A percentile compares a stretch with the other conserved stretches of the same genome.
Evolutionary conservation across 2,888 invertebrate genomes (phyloP).

Genomic region (Ptychoptera albimana): DNA sequence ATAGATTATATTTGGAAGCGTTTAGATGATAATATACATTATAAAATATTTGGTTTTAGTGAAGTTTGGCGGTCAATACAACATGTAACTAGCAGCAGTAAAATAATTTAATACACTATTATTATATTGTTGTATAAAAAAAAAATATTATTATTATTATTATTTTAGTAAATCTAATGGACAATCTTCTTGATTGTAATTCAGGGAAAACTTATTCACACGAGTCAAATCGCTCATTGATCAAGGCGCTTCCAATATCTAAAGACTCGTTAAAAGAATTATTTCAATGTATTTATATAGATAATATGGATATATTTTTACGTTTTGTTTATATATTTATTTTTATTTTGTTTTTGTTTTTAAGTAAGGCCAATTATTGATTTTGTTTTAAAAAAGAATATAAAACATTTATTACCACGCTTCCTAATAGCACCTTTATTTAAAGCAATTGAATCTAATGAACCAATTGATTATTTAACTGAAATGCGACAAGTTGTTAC

Average conservation of each 20-base stretch:
- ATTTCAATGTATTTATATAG: too few relatives aligned
- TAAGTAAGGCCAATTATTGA: slow-evolving; percentile 19
- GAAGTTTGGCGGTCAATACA: slow-evolving; percentile 25
- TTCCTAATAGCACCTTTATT: slow-evolving; percentile 44
- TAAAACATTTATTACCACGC: slow-evolving; percentile 29
- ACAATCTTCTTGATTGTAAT: too few relatives aligned
- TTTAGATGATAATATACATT: slow-evolving; percentile 36
- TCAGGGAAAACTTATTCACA: too few relatives aligned
- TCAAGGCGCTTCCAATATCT: too few relatives aligned
- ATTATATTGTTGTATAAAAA: too few relatives aligned
- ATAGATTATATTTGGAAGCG: slow-evolving; percentile 41
- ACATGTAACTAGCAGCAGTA: background rate
- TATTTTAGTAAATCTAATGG: too few relatives aligned
- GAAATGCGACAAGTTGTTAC: slow-evolving; percentile 57
- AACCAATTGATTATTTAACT: slow-evolving; percentile 53
- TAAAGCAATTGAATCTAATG: slow-evolving; percentile 43
- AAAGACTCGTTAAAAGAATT: too few relatives aligned
- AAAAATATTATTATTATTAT: too few relatives aligned
- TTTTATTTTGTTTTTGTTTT: slow-evolving; percentile 5
- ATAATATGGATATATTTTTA: too few relatives aligned
- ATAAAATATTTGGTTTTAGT: slow-evolving; percentile 31
- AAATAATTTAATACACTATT: too few relatives aligned
- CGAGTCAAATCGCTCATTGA: too few relatives aligned
- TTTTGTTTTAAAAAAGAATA: background rate
- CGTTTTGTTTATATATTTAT: background rate